Evolutionary conservation across 2,113 vertebrate genomes (phyloP).

Genomic region (Danionella cerebrum): DNA sequence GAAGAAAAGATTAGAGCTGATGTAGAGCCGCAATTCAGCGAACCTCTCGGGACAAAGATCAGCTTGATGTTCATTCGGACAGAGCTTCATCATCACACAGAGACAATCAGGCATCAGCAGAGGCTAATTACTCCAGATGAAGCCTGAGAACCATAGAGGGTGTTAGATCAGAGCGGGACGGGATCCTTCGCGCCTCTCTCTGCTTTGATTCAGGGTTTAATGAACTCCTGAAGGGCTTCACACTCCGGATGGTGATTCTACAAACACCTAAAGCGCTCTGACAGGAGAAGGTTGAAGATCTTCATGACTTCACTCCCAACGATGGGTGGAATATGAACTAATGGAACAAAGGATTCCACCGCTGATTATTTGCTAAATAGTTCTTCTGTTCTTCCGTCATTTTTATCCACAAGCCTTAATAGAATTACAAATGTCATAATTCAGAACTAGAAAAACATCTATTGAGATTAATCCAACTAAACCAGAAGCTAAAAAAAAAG

Average conservation of each 20-base stretch:
- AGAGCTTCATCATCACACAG: constrained; percentile 9
- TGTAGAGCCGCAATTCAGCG: not conserved
- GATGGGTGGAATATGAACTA: too few species aligned
- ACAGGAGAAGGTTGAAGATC: too few species aligned
- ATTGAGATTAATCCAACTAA: too few species aligned
- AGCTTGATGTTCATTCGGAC: not conserved
- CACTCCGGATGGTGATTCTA: constrained; percentile 25
- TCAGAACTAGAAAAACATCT: too few species aligned
- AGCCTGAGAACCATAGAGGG: constrained; percentile 29
- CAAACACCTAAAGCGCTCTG: constrained; percentile 26
- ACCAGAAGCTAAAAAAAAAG: too few species aligned
- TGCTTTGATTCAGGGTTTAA: constrained; percentile 58
- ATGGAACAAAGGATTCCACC: too few species aligned
- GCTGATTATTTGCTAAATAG: too few species aligned
- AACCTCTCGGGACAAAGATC: not conserved
- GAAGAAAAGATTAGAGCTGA: too few species aligned
- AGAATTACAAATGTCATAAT: too few species aligned
- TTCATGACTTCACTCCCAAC: too few species aligned
- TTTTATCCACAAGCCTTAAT: too few species aligned
- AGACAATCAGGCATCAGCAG: constrained; percentile 35
- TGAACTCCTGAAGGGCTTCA: constrained; percentile 54
- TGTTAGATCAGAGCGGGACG: constrained; percentile 51
- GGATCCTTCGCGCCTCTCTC: constrained; percentile 32
- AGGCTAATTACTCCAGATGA: constrained; percentile 30
- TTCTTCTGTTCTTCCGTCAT: too few species aligned